Conservation (phyloP, 2,797 vertebrate species). For the Enoplosus armatus region DNA sequence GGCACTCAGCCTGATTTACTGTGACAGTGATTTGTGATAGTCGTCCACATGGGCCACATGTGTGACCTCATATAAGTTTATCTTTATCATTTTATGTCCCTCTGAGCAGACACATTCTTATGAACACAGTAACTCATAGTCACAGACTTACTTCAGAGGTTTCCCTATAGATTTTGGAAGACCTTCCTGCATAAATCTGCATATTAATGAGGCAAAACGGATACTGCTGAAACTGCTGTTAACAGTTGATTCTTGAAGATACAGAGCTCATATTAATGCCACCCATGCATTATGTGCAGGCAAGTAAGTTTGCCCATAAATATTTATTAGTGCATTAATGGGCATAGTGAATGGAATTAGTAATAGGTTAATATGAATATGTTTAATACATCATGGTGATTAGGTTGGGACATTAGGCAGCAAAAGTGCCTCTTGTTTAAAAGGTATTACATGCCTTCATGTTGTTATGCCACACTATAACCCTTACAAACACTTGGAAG, state of each 20-base stretch:
- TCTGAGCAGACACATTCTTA: constrained; percentile 12
- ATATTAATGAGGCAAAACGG: constrained; percentile 44
- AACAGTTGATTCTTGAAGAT: constrained; percentile 14
- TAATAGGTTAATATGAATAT: constrained; percentile 30
- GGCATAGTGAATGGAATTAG: constrained; percentile 28
- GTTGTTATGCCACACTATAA: neutral
- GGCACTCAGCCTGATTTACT: constrained; percentile 17
- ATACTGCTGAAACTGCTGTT: constrained; percentile 39
- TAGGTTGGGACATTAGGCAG: constrained; percentile 11
- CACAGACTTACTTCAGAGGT: constrained; percentile 20
- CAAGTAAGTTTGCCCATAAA: constrained; percentile 43
- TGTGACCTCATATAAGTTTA: constrained; percentile 13
- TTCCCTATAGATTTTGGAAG: constrained; percentile 27
- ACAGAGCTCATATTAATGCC: constrained; percentile 44
- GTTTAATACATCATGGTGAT: constrained; percentile 30
- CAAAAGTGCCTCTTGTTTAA: constrained; percentile 17
- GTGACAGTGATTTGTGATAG: constrained; percentile 16
- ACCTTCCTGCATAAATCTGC: constrained; percentile 52
- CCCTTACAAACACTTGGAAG: neutral
- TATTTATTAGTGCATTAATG: constrained; percentile 51
- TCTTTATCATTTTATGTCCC: neutral
- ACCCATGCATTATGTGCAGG: constrained; percentile 19
- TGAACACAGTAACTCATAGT: constrained; percentile 19
- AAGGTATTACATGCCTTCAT: constrained; percentile 8
- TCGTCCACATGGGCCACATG: neutral